Conservation (phyloP, 2,888 invertebrate species). For the Ptychoptera albimana region DNA sequence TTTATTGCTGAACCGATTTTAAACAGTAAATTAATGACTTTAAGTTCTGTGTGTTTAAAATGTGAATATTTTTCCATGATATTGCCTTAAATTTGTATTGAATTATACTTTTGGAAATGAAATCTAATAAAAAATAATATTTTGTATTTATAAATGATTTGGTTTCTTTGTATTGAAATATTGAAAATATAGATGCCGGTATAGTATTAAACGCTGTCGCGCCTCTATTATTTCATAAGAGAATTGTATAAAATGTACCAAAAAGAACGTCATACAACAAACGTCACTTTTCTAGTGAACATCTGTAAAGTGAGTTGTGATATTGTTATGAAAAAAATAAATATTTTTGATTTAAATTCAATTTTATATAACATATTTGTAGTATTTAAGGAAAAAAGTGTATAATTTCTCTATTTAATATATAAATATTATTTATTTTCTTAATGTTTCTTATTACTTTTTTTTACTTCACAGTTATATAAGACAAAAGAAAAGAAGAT, state of each 20-base stretch:
- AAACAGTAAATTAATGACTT: background rate
- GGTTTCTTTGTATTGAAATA: background rate
- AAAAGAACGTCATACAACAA: background rate
- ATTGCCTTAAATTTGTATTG: background rate
- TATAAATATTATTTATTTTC: background rate
- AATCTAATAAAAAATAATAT: background rate
- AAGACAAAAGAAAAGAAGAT: too few species aligned
- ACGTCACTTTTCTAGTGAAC: constrained; percentile 3
- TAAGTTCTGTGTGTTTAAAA: constrained; percentile 19
- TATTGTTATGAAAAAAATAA: background rate
- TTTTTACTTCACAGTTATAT: too few species aligned
- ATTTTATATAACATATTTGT: background rate
- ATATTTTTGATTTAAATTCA: background rate
- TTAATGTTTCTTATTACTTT: background rate
- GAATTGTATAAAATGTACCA: background rate
- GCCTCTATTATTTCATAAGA: background rate
- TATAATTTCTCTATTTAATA: background rate
- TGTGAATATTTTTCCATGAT: constrained; percentile 20
- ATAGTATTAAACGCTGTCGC: background rate
- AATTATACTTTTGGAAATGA: background rate
- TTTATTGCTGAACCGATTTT: constrained; percentile 19
- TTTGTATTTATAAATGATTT: background rate
- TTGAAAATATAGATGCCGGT: constrained; percentile 3
- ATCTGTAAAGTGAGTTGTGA: constrained; percentile 1
- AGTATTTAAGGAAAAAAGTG: background rate